Conservation (phyloP, 2,113 vertebrate genomes). For the Bagarius yarrelli region DNA sequence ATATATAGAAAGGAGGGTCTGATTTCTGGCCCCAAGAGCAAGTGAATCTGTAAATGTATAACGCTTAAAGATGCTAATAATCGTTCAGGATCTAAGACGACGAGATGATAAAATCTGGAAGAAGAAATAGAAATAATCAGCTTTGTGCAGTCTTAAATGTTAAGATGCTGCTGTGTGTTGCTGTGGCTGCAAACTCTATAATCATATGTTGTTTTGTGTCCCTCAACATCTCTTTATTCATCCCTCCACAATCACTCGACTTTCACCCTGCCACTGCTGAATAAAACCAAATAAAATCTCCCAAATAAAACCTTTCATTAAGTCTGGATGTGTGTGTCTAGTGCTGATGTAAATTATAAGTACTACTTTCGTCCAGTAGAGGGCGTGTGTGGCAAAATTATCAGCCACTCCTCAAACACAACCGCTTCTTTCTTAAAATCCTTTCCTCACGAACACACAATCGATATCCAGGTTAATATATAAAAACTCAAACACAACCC, state of each 20-base stretch:
- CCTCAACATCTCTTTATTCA: neutral
- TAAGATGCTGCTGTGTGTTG: neutral
- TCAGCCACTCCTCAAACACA: neutral
- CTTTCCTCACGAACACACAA: no score
- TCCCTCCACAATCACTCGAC: neutral
- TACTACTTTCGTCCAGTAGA: constrained; percentile 2
- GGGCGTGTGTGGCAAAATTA: neutral
- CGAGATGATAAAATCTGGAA: neutral
- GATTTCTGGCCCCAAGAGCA: neutral
- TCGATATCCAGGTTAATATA: no score
- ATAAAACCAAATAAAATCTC: neutral
- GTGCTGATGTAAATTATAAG: neutral
- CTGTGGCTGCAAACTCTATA: neutral
- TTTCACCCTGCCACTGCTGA: constrained; percentile 15
- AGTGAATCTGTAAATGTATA: neutral
- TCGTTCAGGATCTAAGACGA: neutral
- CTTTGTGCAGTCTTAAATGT: constrained; percentile 1
- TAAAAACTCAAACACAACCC: no score
- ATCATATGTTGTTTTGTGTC: constrained; percentile 1
- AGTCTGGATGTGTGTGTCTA: constrained; percentile 12
- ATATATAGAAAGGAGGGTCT: constrained; percentile 2
- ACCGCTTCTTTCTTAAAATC: neutral
- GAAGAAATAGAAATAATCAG: neutral
- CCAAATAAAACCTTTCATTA: constrained; percentile 32
- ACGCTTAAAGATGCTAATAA: neutral